These are phyloP conservation scores for Halcyon senegalensis DNA, from an alignment of 2,113 vertebrate species.

Conservation along the genomic window DNA sequence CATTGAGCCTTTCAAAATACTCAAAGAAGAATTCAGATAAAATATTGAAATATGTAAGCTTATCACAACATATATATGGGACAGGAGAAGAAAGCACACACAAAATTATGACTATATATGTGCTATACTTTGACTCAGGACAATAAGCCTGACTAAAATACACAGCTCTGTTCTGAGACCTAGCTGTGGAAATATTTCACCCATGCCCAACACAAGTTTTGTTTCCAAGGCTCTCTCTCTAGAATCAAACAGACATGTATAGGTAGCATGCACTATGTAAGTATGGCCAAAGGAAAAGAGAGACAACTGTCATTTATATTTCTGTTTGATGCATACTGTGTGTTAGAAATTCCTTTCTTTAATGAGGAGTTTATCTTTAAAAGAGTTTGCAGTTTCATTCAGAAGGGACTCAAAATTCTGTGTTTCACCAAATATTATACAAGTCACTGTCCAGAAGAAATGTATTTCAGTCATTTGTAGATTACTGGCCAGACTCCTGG, in stretches of 20 bases:
- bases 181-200: background rate
- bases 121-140: background rate
- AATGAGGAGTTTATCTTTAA: background rate
- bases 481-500: background rate
- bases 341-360: background rate
- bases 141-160: background rate
- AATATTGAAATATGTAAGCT: constrained; percentile 16
- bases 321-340: background rate
- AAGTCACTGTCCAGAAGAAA: background rate
- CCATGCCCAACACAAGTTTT: background rate
- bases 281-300: background rate
- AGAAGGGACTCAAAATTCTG: background rate
- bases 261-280: background rate
- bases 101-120: background rate
- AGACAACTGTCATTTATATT: background rate
- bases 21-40: background rate
- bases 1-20: background rate
- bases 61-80: background rate
- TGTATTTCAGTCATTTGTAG: background rate
- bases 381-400: background rate
- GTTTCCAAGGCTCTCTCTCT: background rate
- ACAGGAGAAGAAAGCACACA: background rate
- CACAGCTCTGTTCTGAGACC: background rate
- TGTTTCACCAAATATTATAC: background rate
- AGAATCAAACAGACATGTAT: background rate